phyloP scores from a whole-genome alignment of 1,140 invertebrate genomes.

The Gonioctena quinquepunctata region DNA sequence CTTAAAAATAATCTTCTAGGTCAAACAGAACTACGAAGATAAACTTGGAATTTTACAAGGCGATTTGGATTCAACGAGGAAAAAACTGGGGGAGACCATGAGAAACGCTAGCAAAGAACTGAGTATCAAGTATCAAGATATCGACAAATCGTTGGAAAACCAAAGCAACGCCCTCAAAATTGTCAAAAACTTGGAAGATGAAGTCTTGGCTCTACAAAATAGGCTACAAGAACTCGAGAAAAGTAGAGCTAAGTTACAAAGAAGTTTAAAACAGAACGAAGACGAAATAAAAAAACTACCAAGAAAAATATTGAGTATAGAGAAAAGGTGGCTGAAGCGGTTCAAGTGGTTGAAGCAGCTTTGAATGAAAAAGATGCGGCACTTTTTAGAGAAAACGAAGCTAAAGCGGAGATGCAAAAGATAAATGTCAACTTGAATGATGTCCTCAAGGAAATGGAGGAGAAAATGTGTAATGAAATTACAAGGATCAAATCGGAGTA shows the following conservation, averaged over 20 bases:
- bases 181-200: conserved; percentile 41
- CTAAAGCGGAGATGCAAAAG: conserved; percentile 32
- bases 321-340: conserved; percentile 48
- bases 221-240: conserved; percentile 31
- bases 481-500: conserved; percentile 30
- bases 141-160: conserved; percentile 34
- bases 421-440: conserved; percentile 22
- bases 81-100: conserved; percentile 31
- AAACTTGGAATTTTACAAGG: conserved; percentile 36
- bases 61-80: conserved; percentile 32
- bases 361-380: conserved; percentile 51
- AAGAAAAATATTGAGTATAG: conserved; percentile 40
- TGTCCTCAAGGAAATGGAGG: conserved; percentile 28
- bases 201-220: conserved; percentile 41
- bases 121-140: conserved; percentile 28
- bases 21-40: conserved; percentile 42
- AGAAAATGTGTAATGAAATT: conserved; percentile 39
- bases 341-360: conserved; percentile 47
- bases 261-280: conserved; percentile 29
- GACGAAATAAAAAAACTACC: conserved; percentile 34
- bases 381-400: conserved; percentile 42
- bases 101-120: conserved; percentile 13
- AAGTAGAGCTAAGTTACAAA: conserved; percentile 32
- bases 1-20: no score
- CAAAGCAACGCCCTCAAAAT: conserved; percentile 37